phyloP scores from a whole-genome alignment of 2,113 vertebrate genomes.

The Poicephalus gulielmi region DNA sequence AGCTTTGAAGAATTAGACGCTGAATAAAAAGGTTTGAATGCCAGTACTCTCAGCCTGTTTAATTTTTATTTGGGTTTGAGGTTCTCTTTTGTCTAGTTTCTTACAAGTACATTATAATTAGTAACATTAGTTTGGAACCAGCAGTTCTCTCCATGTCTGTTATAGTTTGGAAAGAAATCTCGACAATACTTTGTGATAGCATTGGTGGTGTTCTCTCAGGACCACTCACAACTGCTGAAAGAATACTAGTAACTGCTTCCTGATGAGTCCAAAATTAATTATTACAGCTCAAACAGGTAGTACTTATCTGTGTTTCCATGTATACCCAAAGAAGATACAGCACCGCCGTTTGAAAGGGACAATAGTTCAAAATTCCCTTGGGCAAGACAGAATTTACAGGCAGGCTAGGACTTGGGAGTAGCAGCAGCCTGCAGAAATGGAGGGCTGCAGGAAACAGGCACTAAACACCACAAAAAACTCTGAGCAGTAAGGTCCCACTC shows the following conservation, averaged over 20 bases:
- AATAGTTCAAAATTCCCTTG: not conserved
- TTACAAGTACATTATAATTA: conserved; percentile 29
- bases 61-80: not conserved
- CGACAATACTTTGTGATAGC: not conserved
- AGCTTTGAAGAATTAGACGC: not conserved
- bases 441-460: not conserved
- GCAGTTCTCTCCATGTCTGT: not conserved
- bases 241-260: not conserved
- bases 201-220: not conserved
- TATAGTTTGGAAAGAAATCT: conserved; percentile 15
- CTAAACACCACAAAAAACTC: not conserved
- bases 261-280: conserved; percentile 24
- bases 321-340: not conserved
- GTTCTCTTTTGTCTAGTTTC: conserved; percentile 37
- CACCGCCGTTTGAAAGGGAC: not conserved
- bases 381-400: not conserved
- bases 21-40: not conserved
- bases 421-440: not conserved
- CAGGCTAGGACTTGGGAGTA: not conserved
- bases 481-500: not conserved
- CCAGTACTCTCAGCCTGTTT: not conserved
- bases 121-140: not conserved
- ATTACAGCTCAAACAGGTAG: conserved; percentile 38
- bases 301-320: conserved; percentile 15
- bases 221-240: conserved; percentile 27